Percentiles rank a stretch among this genome's conserved stretches.
Conservation (phyloP, 2,113 vertebrate species). For the Erinaceus europaeus region DNA sequence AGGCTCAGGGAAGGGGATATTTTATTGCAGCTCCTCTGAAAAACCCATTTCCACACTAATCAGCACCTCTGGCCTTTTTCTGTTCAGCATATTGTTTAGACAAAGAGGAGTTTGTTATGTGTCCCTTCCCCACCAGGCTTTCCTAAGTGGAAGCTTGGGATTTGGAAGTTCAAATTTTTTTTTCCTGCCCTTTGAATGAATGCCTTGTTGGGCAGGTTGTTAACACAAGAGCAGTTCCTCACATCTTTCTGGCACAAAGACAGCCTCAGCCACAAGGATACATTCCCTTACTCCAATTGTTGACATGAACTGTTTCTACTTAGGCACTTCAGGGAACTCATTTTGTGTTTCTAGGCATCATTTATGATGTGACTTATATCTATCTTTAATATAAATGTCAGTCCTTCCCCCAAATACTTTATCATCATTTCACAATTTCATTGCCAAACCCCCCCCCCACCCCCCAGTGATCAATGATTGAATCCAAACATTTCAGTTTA, state of each 20-base stretch:
- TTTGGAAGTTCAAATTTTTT: slow-evolving; percentile 63
- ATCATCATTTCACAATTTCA: neutral
- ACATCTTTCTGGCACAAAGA: neutral
- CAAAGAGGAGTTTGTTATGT: slow-evolving; percentile 73
- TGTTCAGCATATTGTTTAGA: slow-evolving; percentile 70
- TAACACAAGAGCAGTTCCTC: slow-evolving; percentile 36
- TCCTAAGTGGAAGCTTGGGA: slow-evolving; percentile 59
- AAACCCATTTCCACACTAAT: slow-evolving; percentile 57
- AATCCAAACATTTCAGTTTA: neutral
- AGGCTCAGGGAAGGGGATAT: slow-evolving; percentile 32
- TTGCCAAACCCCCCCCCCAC: too few species aligned
- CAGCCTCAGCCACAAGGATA: neutral
- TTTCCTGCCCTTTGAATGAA: slow-evolving; percentile 18
- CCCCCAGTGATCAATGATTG: too few species aligned
- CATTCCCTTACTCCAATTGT: neutral
- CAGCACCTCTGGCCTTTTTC: slow-evolving; percentile 72
- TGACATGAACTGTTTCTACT: neutral
- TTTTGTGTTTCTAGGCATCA: slow-evolving; percentile 9
- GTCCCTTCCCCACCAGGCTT: slow-evolving; percentile 48
- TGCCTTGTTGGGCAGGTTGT: slow-evolving; percentile 71
- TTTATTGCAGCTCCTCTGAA: slow-evolving; percentile 51
- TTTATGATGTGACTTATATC: neutral
- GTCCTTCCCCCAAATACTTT: neutral
- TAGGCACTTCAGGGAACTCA: neutral
- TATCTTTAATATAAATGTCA: neutral